Evolutionary conservation across 2,113 vertebrate species (phyloP).

Genomic region (Xerus inauris): DNA sequence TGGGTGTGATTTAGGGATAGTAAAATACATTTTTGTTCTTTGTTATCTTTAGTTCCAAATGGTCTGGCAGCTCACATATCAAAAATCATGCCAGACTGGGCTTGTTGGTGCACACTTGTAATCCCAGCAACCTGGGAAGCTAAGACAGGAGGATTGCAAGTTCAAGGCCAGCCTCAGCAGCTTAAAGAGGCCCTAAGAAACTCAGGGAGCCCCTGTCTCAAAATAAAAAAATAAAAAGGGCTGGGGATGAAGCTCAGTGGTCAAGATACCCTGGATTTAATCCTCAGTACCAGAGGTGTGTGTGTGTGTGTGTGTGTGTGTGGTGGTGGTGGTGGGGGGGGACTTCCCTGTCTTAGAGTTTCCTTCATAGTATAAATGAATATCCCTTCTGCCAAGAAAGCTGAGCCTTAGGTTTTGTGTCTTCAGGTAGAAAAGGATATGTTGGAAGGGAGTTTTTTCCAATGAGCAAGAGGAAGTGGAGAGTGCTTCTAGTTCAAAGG

Average conservation of each 20-base stretch:
- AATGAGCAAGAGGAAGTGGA: neutral
- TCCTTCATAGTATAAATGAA: neutral
- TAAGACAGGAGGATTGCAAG: too few species aligned
- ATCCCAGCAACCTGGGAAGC: too few species aligned
- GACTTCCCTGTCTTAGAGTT: neutral
- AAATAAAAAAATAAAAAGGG: too few species aligned
- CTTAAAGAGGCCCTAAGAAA: too few species aligned
- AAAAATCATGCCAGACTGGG: neutral
- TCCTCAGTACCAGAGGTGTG: too few species aligned
- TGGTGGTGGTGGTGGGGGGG: too few species aligned
- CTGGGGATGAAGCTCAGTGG: too few species aligned
- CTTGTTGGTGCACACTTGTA: too few species aligned
- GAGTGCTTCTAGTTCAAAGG: neutral
- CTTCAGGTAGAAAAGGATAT: neutral
- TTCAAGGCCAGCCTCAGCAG: too few species aligned
- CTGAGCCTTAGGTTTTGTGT: neutral
- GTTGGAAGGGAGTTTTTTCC: neutral
- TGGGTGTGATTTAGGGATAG: neutral
- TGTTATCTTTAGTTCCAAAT: neutral
- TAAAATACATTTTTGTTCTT: neutral
- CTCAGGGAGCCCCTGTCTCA: too few species aligned
- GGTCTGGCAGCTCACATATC: neutral
- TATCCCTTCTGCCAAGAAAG: neutral
- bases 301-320: too few species aligned
- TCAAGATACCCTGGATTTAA: too few species aligned